These are phyloP conservation scores for Menura novaehollandiae DNA, from an alignment of 2,113 vertebrate species.

Conservation along the genomic window DNA sequence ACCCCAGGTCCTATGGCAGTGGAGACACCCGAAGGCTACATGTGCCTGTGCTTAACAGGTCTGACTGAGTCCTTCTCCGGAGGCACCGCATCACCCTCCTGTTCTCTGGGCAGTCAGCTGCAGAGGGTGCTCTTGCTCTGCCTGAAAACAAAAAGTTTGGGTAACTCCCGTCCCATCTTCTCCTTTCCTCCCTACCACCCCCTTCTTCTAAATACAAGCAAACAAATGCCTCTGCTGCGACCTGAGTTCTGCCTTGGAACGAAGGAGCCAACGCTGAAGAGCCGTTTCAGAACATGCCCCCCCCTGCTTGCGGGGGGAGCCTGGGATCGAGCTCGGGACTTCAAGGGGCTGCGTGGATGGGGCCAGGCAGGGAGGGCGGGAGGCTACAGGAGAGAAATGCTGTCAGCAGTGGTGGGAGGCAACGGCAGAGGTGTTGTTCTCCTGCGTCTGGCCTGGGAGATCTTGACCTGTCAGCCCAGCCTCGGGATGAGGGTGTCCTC, in stretches of 20 bases:
- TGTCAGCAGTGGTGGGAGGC: background rate
- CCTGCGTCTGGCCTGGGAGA: background rate
- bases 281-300: background rate
- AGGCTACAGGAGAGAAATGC: background rate
- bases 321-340: background rate
- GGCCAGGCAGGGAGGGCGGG: background rate
- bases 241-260: background rate
- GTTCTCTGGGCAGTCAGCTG: constrained; percentile 16
- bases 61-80: background rate
- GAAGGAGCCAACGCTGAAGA: background rate
- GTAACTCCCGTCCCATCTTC: background rate
- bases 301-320: background rate
- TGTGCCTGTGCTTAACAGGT: background rate
- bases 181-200: background rate
- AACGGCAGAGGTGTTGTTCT: background rate
- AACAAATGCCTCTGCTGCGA: background rate
- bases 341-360: rapidly evolving
- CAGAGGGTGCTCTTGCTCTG: constrained; percentile 72
- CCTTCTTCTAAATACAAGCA: background rate
- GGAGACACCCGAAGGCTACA: background rate
- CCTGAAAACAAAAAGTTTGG: background rate
- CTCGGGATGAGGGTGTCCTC: background rate
- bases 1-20: background rate
- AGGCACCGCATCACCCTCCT: background rate
- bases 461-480: background rate